These are phyloP conservation scores for Poecilia velifera DNA, from an alignment of 2,797 vertebrate genomes.

Conservation along the genomic window DNA sequence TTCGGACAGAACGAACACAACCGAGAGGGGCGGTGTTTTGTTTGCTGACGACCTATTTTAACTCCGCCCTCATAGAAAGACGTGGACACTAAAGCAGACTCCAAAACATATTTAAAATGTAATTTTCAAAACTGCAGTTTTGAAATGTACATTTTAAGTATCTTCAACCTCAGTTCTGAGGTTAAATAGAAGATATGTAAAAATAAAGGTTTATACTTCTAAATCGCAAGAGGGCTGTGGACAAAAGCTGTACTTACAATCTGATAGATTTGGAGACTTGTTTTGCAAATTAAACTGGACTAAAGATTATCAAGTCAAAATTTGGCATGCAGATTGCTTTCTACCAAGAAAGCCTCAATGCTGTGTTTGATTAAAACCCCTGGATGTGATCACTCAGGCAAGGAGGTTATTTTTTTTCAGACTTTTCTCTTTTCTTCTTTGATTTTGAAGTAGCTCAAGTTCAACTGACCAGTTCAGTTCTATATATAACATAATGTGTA, in stretches of 20 bases:
- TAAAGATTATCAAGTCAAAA: no score
- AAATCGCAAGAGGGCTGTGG: neutral
- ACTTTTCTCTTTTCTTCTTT: neutral
- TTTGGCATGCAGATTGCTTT: neutral
- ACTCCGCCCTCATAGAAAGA: constrained; percentile 10
- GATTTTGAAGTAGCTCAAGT: no score
- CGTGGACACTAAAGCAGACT: neutral
- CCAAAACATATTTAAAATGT: neutral
- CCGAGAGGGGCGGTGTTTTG: neutral
- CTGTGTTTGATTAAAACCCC: neutral
- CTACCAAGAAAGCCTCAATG: neutral
- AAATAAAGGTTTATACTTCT: neutral
- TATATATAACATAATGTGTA: neutral
- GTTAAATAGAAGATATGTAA: neutral
- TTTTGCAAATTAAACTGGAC: no score
- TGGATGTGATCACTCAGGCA: neutral
- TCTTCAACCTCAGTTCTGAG: neutral
- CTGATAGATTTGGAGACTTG: no score
- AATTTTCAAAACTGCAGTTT: neutral
- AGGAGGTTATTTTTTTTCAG: neutral
- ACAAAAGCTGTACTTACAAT: no score
- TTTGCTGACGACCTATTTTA: accelerated
- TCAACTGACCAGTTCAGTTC: no score
- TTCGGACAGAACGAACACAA: neutral
- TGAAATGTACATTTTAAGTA: no score